Base-by-base conservation (phyloP, 1,140 invertebrate genomes). In the Cardiocondyla obscurior region DNA sequence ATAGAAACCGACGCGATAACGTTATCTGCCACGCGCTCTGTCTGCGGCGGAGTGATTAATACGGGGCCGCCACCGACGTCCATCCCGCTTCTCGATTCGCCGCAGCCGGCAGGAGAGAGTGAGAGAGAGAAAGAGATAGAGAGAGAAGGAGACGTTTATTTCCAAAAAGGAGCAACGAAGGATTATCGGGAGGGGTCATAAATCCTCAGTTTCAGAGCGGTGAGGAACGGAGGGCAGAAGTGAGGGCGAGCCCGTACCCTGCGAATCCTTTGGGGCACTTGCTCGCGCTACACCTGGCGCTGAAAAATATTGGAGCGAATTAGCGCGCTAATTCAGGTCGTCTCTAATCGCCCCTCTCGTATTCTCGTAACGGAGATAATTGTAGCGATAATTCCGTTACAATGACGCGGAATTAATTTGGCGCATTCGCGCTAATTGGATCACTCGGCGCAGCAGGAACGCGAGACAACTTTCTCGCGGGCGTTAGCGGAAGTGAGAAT, bases 81-180 rank as follows among this genome's bases (percentile, higher is more conserved):
- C 69, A 73, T 81, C 77, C 53, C 67, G 77, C 58, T 81, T 81
- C 77, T 73, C 77, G 69, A 81, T 81, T 73, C 77, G 57, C 69
- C 51, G 33, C 22, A 25, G 51, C 46, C 46, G 25, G 10, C 30
- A 25, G 62, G 28, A 33, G 28, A 46, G 44, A 46, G 39, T n/a
- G 70, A 10, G 22, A 16, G 44, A 46, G 14, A 46, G 44, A 46
- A 16, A 46, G n/a, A n/a, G n/a, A 14, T n/a, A 57, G 25, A 44
- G 19, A 58, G 77, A 81, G 77, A 81, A 81, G 77, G 53, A 81
- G 64, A 70, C 77, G 65, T 81, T 81, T 73, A 73, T 81, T 81
- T 36, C 67, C 77, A 81, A 81, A 81, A 81, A 81, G 77, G 67
- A 81, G 77, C 77, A 81, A 81, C 51, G 67, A 58, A 81, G 53